Conservation (phyloP, 64 coral and sea anemone genomes). For the Actinia equina region DNA sequence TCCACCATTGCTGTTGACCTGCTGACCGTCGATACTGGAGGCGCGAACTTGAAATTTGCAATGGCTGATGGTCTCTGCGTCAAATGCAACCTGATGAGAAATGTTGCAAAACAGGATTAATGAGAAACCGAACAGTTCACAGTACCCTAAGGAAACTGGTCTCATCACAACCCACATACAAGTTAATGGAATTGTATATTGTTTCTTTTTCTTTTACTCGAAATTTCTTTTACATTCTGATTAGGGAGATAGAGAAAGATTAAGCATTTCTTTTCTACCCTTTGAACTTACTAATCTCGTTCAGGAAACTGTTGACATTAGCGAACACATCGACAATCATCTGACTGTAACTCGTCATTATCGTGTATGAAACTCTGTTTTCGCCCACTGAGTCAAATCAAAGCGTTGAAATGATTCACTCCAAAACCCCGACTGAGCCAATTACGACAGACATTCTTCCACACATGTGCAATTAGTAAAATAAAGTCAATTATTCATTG, state of each 20-base stretch:
- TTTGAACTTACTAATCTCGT: not conserved
- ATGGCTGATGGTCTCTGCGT: conserved; percentile 68
- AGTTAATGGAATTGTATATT: too few species aligned
- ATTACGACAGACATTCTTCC: not conserved
- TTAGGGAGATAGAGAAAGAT: not conserved
- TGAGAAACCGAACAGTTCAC: too few species aligned
- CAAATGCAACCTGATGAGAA: conserved; percentile 49
- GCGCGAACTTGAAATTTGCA: conserved; percentile 66
- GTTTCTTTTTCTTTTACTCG: not conserved
- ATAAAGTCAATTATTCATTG: too few species aligned
- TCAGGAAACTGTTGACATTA: not conserved
- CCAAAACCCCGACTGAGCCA: not conserved
- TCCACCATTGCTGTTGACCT: conserved; percentile 40
- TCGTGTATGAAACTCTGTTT: not conserved
- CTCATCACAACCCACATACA: too few species aligned
- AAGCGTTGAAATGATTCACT: not conserved
- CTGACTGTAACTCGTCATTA: not conserved
- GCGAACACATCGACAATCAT: not conserved
- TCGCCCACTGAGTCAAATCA: not conserved
- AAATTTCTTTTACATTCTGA: not conserved
- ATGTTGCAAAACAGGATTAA: too few species aligned
- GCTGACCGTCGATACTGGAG: conserved; percentile 47
- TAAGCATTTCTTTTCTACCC: not conserved
- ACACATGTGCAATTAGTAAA: not conserved
- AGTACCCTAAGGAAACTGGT: too few species aligned